These are phyloP conservation scores for Eptesicus fuscus DNA, from an alignment of 2,113 vertebrate genomes.

Conservation along the genomic window DNA sequence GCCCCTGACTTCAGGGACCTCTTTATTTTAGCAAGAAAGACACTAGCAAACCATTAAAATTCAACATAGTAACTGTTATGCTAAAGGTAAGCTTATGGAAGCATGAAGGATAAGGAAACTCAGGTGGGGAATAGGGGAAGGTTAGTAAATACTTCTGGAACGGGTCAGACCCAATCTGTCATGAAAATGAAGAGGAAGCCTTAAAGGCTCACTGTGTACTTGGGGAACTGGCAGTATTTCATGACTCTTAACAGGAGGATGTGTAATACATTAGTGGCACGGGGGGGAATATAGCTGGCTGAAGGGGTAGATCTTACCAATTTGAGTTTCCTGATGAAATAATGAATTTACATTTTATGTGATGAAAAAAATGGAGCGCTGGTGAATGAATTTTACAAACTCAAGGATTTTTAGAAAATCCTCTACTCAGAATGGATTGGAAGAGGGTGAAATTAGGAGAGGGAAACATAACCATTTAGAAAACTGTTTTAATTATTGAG, in stretches of 20 bases:
- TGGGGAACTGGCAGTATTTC: neutral
- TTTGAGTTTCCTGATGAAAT: neutral
- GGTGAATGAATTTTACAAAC: neutral
- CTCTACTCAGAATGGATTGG: neutral
- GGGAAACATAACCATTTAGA: neutral
- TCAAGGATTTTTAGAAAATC: constrained; percentile 26
- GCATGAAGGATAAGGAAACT: neutral
- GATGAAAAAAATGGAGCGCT: neutral
- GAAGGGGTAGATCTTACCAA: neutral
- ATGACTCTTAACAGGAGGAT: neutral
- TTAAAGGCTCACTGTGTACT: neutral
- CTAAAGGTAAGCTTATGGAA: neutral
- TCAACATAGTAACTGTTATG: neutral
- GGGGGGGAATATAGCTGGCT: no score
- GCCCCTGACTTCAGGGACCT: neutral
- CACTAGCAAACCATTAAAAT: neutral
- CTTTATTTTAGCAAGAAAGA: neutral
- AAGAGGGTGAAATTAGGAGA: neutral
- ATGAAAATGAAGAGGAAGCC: neutral
- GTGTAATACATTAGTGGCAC: neutral
- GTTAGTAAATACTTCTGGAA: constrained; percentile 21
- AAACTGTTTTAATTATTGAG: neutral
- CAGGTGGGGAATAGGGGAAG: neutral
- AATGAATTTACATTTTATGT: constrained; percentile 5
- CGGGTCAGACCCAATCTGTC: neutral